Evolutionary conservation across 2,888 invertebrate genomes (phyloP), one percentile per base, ranked within the genome.

Genomic region (Formica aserva): DNA sequence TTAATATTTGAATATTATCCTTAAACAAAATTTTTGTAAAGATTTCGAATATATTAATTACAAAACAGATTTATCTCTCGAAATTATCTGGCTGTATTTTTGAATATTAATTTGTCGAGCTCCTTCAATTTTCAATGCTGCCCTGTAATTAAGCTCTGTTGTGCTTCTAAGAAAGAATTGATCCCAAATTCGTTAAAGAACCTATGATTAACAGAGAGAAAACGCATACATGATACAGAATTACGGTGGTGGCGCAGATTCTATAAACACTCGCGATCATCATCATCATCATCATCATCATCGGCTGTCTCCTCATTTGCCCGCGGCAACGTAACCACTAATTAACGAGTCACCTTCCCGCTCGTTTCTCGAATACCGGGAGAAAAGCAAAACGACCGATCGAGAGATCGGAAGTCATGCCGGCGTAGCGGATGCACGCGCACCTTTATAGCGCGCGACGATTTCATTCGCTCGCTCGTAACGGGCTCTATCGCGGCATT

Each of bases 401-500:
- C 66, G 38, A 38, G 13, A 55, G 67, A 77, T 77, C 69, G 41
- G 35, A 26, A 76, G 66, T 41, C 48, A 38, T 22, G 63, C 11
- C 15, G 35, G 76, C 52, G 38, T 71, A 15, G 22, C 41, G 48
- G 26, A 69, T 52, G 57, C 45, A 57, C 62, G 75, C 63, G 75
- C 81, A 52, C 60, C 38, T 72, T 81, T 69, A 81, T 75, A 38
- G n/a, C 52, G 72, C 62, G 75, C 85, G 86, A 90, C 69, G 78
- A 86, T 85, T 88, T 85, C 77, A 89, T 89, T 85, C 69, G 72
- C 57, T n/a, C 71, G 75, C 63, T 74, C 72, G 80, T 75, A 85
- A 81, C 85, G 69, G 81, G 82, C 76, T 82, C 76, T 82, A 76
- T 69, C 88, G 86, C 72, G 80, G 89, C 89, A 92, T 92, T 87